Conservation (phyloP, 2,113 vertebrate genomes). For the Epinephelus fuscoguttatus region DNA sequence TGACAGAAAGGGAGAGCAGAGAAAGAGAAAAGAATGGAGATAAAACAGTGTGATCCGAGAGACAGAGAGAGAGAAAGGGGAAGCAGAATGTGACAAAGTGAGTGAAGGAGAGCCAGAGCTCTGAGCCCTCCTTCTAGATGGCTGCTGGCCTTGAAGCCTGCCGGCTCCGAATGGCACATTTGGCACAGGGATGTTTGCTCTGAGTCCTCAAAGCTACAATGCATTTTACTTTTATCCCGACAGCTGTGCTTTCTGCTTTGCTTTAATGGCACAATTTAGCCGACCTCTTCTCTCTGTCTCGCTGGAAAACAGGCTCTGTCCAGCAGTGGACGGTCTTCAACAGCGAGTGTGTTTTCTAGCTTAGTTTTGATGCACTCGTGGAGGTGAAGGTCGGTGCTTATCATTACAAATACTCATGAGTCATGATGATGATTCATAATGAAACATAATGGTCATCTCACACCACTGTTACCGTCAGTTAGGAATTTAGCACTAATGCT, state of each 20-base stretch:
- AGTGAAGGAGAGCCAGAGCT: conserved; percentile 66
- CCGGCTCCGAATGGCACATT: conserved; percentile 67
- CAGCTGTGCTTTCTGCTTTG: conserved; percentile 28
- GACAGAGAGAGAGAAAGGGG: conserved; percentile 26
- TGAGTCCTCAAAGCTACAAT: conserved; percentile 52
- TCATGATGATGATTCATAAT: conserved; percentile 49
- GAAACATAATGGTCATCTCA: conserved; percentile 33
- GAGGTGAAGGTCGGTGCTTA: conserved; percentile 20
- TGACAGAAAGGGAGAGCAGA: conserved; percentile 22
- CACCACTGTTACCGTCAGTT: conserved; percentile 22
- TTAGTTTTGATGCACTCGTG: conserved; percentile 19
- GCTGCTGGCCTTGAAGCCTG: conserved; percentile 71
- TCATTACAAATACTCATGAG: conserved; percentile 27
- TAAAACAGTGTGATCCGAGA: conserved; percentile 22
- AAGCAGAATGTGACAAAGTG: conserved; percentile 58
- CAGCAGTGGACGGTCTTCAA: background rate
- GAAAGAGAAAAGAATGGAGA: conserved; percentile 30
- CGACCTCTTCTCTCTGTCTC: conserved; percentile 27
- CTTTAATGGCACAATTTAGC: conserved; percentile 37
- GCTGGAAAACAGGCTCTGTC: conserved; percentile 2
- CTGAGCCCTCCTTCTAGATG: conserved; percentile 50
- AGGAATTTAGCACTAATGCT: background rate
- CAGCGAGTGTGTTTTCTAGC: background rate
- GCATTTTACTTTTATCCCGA: conserved; percentile 38
- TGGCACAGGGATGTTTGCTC: conserved; percentile 60